Evolutionary conservation across 2,113 vertebrate species (phyloP).

Genomic region (Stigmatopora nigra): DNA sequence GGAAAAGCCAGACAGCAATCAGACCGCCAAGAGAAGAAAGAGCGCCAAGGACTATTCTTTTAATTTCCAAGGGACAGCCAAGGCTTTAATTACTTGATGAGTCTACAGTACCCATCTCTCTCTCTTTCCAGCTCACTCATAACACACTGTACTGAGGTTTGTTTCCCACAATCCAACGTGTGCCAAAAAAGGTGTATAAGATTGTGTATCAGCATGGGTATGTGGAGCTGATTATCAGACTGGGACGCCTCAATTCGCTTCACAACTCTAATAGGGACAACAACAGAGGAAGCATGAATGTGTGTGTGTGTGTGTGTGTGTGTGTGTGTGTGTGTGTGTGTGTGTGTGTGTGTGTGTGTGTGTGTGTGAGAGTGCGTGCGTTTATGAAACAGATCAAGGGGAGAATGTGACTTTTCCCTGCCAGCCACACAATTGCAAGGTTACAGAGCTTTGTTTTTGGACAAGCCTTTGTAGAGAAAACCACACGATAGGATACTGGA

Average conservation of each 20-base stretch:
- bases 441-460: conserved; percentile 40
- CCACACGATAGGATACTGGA: not conserved
- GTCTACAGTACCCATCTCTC: conserved; percentile 44
- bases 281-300: conserved; percentile 32
- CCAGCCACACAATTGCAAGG: conserved; percentile 56
- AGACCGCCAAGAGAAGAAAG: conserved; percentile 47
- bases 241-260: conserved; percentile 57
- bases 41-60: conserved; percentile 65
- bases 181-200: conserved; percentile 22
- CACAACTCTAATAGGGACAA: conserved; percentile 45
- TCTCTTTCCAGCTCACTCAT: conserved; percentile 13
- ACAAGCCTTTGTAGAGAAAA: conserved; percentile 10
- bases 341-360: not conserved
- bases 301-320: not conserved
- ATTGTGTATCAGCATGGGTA: conserved; percentile 16
- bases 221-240: conserved; percentile 54
- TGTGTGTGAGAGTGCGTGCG: not conserved
- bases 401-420: conserved; percentile 44
- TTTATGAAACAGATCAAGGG: not conserved
- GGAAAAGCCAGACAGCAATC: conserved; percentile 64
- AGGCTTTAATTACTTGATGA: conserved; percentile 69
- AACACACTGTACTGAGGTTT: conserved; percentile 21
- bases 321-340: not conserved
- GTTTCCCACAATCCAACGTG: conserved; percentile 16
- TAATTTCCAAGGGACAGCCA: conserved; percentile 66